phyloP scores from a whole-genome alignment of 2,113 vertebrate species.

The Haemorhous mexicanus region DNA sequence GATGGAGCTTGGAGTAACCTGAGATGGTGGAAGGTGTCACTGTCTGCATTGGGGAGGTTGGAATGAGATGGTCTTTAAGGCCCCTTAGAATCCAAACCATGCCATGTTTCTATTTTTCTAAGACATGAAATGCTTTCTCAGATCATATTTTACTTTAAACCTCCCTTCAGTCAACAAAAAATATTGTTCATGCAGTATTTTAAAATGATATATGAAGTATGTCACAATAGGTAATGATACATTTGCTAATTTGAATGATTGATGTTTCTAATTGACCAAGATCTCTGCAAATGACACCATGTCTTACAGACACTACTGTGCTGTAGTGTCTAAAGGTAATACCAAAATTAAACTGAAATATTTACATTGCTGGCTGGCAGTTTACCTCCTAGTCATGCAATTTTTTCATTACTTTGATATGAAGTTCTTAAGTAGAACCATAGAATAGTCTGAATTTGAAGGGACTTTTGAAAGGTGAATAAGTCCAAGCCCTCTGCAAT shows the following conservation, averaged over 20 bases:
- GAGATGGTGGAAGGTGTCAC: not conserved
- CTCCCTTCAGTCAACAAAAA: not conserved
- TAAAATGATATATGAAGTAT: not conserved
- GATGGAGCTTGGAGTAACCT: not conserved
- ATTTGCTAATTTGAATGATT: not conserved
- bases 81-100: not conserved
- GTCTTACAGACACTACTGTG: not conserved
- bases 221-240: accelerated
- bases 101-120: not conserved
- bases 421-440: not conserved
- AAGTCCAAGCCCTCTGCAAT: not conserved
- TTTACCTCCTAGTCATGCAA: not conserved
- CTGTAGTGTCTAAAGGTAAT: not conserved
- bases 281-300: not conserved
- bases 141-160: not conserved
- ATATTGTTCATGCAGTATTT: not conserved
- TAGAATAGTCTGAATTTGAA: not conserved
- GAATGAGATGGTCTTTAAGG: not conserved
- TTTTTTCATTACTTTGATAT: not conserved
- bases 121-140: accelerated
- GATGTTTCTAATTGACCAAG: not conserved
- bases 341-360: not conserved
- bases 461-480: not conserved
- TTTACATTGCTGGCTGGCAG: not conserved
- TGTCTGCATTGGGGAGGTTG: accelerated